Conservation (phyloP, 2,113 vertebrate species). For the Trichomycterus rosablanca region DNA sequence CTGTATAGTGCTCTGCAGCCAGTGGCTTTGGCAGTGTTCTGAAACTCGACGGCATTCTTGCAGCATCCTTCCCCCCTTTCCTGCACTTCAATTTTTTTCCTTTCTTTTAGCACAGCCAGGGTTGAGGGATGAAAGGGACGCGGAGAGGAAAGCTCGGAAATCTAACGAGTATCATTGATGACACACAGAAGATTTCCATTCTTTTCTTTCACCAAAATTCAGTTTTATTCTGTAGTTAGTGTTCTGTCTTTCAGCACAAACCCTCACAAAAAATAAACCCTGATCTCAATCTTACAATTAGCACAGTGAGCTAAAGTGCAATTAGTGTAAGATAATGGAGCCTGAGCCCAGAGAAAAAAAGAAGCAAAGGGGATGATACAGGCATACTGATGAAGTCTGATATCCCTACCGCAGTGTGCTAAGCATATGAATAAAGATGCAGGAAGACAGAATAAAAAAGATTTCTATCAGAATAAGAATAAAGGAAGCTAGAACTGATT, state of each 20-base stretch:
- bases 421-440: constrained; percentile 4
- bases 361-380: constrained; percentile 33
- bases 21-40: no score
- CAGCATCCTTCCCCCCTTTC: no score
- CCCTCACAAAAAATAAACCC: constrained; percentile 44
- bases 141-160: background rate
- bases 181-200: background rate
- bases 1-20: no score
- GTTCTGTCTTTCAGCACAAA: no score
- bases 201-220: background rate
- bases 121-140: background rate
- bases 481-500: no score
- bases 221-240: no score
- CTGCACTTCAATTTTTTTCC: no score
- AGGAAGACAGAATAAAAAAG: no score
- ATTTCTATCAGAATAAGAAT: no score
- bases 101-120: background rate
- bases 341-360: constrained; percentile 56
- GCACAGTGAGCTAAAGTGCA: constrained; percentile 53
- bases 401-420: constrained; percentile 2
- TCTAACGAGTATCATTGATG: no score
- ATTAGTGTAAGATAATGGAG: constrained; percentile 59
- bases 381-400: constrained; percentile 46
- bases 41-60: no score
- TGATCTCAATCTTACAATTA: constrained; percentile 48